These are phyloP conservation scores for Lomographa bimaculata DNA, from an alignment of 2,888 invertebrate genomes.

Conservation along the genomic window DNA sequence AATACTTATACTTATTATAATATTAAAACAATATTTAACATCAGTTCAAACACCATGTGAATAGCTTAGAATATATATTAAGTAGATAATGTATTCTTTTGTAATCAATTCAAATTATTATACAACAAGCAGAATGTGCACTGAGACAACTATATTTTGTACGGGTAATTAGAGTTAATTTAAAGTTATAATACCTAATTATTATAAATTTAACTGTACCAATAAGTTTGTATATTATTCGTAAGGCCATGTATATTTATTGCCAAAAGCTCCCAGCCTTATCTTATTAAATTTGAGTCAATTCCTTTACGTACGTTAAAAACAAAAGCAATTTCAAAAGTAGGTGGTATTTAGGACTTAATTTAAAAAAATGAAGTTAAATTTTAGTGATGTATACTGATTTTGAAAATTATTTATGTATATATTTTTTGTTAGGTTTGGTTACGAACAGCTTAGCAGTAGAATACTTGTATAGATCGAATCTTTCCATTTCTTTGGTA, in stretches of 20 bases:
- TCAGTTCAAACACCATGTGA: conserved; percentile 28
- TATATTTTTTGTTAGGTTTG: conserved; percentile 36
- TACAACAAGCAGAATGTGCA: conserved; percentile 50
- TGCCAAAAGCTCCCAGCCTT: conserved; percentile 34
- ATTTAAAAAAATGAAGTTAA: conserved; percentile 51
- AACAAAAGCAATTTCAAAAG: conserved; percentile 68
- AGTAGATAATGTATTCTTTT: conserved; percentile 27
- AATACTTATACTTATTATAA: too few species aligned
- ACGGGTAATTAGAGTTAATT: conserved; percentile 68
- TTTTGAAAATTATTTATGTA: conserved; percentile 11
- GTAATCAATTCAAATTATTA: conserved; percentile 29
- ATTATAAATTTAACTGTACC: conserved; percentile 52
- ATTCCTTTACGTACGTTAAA: conserved; percentile 60
- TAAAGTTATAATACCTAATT: conserved; percentile 55
- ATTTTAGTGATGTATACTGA: conserved; percentile 33
- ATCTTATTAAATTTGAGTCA: conserved; percentile 58
- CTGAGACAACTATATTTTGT: conserved; percentile 68
- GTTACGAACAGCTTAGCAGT: conserved; percentile 53
- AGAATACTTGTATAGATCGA: conserved; percentile 40
- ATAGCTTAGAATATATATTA: conserved; percentile 37
- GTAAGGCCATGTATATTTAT: conserved; percentile 40
- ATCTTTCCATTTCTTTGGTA: too few species aligned
- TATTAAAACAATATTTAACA: not conserved
- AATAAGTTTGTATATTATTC: conserved; percentile 67
- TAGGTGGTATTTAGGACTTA: conserved; percentile 58